Conservation (phyloP, 2,797 vertebrate species). For the Tympanoctomys barrerae region DNA sequence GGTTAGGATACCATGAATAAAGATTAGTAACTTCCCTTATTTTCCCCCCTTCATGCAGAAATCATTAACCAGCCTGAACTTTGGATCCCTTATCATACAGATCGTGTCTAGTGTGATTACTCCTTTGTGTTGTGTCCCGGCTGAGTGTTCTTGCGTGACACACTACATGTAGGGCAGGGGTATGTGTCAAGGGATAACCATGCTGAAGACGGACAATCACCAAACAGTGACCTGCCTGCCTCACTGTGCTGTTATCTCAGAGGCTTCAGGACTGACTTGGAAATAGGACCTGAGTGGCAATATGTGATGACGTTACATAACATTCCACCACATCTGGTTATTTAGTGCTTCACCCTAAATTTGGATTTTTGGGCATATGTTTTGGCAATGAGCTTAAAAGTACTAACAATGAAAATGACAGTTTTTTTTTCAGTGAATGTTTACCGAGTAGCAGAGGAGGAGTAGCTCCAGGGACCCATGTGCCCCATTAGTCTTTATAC, state of each 20-base stretch:
- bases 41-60: neutral
- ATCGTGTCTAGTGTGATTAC: slow-evolving; percentile 7
- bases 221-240: neutral
- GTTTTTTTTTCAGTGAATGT: slow-evolving; percentile 8
- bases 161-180: neutral
- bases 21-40: slow-evolving; percentile 61
- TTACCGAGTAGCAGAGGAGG: neutral
- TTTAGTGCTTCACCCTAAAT: neutral
- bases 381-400: neutral
- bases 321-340: neutral
- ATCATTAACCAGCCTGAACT: slow-evolving; percentile 55
- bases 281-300: neutral
- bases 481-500: neutral
- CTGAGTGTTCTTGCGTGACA: neutral
- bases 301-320: neutral
- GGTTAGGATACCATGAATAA: slow-evolving; percentile 31
- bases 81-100: neutral
- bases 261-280: neutral
- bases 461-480: neutral
- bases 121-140: neutral
- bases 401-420: neutral
- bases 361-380: neutral
- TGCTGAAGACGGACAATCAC: neutral
- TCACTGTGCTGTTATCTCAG: neutral
- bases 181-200: slow-evolving; percentile 13